These are phyloP conservation scores for Drosophila guanche DNA, from an alignment of 1,140 invertebrate species.

Conservation along the genomic window DNA sequence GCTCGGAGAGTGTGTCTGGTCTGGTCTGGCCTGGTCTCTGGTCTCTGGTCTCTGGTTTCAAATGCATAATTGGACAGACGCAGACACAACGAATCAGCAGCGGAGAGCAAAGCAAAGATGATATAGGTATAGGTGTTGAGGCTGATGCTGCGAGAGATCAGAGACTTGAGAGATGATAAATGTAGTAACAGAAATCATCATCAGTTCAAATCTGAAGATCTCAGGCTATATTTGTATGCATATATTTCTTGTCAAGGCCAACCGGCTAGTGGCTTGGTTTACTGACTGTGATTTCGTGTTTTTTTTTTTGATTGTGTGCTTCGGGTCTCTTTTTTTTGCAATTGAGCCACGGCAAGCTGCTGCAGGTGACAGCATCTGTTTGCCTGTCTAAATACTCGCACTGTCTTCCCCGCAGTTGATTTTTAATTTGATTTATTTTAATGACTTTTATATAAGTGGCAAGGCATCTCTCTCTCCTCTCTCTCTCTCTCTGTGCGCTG, in stretches of 20 bases:
- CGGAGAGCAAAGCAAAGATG: constrained; percentile 23
- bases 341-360: constrained; percentile 9
- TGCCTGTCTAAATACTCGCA: constrained; percentile 32
- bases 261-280: constrained; percentile 50
- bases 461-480: constrained; percentile 14
- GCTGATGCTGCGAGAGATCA: constrained; percentile 20
- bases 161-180: no score
- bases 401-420: constrained; percentile 31
- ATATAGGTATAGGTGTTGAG: constrained; percentile 73
- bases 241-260: constrained; percentile 68
- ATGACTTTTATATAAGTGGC: constrained; percentile 68
- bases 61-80: constrained; percentile 55
- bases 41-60: constrained; percentile 41
- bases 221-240: constrained; percentile 37
- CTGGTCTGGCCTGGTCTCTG: constrained; percentile 15
- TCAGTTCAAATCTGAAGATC: constrained; percentile 62
- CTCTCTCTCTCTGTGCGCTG: constrained; percentile 5
- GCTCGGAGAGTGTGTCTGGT: no score
- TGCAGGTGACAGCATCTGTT: constrained; percentile 23
- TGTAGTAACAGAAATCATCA: constrained; percentile 64
- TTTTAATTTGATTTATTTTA: constrained; percentile 75
- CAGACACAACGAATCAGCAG: constrained; percentile 38
- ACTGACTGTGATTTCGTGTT: constrained; percentile 27
- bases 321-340: constrained; percentile 35
- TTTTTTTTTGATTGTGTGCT: constrained; percentile 11